These are phyloP conservation scores for Lordiphosa andalusiaca DNA, from an alignment of 2,888 invertebrate species.

Conservation along the genomic window DNA sequence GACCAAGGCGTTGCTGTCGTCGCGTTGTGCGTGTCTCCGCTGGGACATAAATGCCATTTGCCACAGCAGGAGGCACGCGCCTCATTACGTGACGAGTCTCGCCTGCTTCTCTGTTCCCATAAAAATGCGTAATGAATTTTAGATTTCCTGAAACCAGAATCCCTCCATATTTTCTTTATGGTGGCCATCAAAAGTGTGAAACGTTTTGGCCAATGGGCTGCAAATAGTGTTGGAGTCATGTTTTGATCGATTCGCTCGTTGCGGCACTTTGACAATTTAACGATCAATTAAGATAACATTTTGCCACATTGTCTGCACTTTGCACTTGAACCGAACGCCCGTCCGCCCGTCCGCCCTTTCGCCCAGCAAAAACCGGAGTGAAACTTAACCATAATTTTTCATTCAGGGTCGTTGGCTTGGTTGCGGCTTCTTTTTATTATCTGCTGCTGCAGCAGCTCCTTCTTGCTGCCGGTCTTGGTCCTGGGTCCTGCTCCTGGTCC, in stretches of 20 bases:
- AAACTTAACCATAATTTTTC: slow-evolving; percentile 47
- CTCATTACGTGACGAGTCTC: slow-evolving; percentile 46
- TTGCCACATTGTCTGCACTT: slow-evolving; percentile 14
- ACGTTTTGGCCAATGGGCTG: slow-evolving; percentile 43
- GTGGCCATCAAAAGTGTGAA: slow-evolving; percentile 40
- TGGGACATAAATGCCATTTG: slow-evolving; percentile 75
- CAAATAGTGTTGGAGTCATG: slow-evolving; percentile 44
- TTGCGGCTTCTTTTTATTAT: slow-evolving; percentile 41
- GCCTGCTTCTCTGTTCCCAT: slow-evolving; percentile 23
- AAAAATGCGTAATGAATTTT: slow-evolving; percentile 74
- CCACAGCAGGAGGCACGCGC: slow-evolving; percentile 47
- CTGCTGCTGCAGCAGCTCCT: slow-evolving; percentile 18
- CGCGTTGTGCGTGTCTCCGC: slow-evolving; percentile 66
- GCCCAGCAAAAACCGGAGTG: no score
- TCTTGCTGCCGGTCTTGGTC: no score
- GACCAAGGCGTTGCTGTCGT: slow-evolving; percentile 59
- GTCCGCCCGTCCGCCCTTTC: no score
- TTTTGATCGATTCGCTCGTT: no score
- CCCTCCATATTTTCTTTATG: slow-evolving; percentile 34
- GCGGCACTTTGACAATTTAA: slow-evolving; percentile 1
- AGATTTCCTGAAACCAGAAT: slow-evolving; percentile 64
- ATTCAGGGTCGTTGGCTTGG: slow-evolving; percentile 51
- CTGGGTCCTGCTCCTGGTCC: slow-evolving; percentile 5
- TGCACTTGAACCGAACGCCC: slow-evolving; percentile 36
- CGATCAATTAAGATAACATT: slow-evolving; percentile 11